These are phyloP conservation scores for Nomada fucata DNA, from an alignment of 2,888 invertebrate genomes.

Conservation along the genomic window DNA sequence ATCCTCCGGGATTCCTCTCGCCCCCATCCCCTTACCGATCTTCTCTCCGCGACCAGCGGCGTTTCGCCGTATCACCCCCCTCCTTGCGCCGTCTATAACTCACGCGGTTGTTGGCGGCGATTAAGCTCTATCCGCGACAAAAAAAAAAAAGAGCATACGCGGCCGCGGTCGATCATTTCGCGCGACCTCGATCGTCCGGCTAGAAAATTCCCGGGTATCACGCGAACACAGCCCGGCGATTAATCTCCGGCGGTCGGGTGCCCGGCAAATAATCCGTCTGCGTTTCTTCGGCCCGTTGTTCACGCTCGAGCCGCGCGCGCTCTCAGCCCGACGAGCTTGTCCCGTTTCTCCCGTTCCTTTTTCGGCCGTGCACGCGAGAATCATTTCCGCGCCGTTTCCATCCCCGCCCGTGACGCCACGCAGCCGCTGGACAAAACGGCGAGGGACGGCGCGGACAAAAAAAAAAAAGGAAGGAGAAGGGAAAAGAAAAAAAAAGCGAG, in stretches of 20 bases:
- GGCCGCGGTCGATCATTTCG: constrained; percentile 39
- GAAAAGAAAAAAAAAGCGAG: neutral
- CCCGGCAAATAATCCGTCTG: constrained; percentile 52
- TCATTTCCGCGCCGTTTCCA: constrained; percentile 51
- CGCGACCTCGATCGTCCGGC: constrained; percentile 54
- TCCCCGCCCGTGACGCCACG: constrained; percentile 6
- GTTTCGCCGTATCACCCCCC: neutral
- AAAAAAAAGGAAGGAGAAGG: too few species aligned
- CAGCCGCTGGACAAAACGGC: constrained; percentile 12
- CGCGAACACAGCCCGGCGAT: constrained; percentile 51
- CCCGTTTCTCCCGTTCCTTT: constrained; percentile 32
- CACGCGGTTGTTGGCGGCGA: constrained; percentile 38
- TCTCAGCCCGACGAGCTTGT: constrained; percentile 39
- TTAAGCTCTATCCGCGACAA: constrained; percentile 33
- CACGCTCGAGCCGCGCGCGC: constrained; percentile 34
- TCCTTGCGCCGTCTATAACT: constrained; percentile 18
- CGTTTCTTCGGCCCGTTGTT: constrained; percentile 51
- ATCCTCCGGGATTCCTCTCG: neutral
- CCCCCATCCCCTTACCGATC: neutral
- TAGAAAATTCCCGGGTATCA: constrained; percentile 56
- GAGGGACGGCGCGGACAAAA: neutral
- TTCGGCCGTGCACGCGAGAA: constrained; percentile 45
- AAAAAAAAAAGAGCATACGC: constrained; percentile 35
- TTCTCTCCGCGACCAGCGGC: neutral
- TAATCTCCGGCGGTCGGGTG: constrained; percentile 45